Conservation (phyloP, 2,888 invertebrate species). For the Brachylomia viminalis region DNA sequence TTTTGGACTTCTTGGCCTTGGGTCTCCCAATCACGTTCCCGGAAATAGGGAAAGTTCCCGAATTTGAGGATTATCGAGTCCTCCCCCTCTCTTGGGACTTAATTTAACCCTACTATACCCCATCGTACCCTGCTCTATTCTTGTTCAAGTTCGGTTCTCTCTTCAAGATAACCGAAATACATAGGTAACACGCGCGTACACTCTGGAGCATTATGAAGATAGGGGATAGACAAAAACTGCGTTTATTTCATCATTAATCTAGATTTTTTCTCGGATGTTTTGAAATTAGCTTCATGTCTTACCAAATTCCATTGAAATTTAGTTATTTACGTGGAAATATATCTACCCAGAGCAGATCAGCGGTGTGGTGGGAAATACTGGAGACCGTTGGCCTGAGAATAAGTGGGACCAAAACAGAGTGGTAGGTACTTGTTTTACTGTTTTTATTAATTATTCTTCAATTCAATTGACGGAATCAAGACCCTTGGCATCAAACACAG, state of each 20-base stretch:
- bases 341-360: background rate
- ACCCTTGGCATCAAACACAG: too few species aligned
- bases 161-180: too few species aligned
- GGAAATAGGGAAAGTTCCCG: too few species aligned
- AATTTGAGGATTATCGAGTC: background rate
- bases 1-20: background rate
- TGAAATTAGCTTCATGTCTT: background rate
- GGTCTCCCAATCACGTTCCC: background rate
- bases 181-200: too few species aligned
- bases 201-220: background rate
- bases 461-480: too few species aligned
- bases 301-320: background rate
- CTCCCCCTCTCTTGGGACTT: background rate
- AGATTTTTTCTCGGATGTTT: background rate
- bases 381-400: too few species aligned
- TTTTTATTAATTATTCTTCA: too few species aligned
- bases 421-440: too few species aligned
- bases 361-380: too few species aligned
- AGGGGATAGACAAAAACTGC: background rate
- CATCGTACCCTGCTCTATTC: background rate
- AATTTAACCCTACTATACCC: background rate
- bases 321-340: background rate
- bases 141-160: background rate
- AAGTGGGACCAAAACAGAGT: too few species aligned
- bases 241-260: background rate